Evolutionary conservation across 2,888 invertebrate genomes (phyloP).

Genomic region (Teleiodes luculella): DNA sequence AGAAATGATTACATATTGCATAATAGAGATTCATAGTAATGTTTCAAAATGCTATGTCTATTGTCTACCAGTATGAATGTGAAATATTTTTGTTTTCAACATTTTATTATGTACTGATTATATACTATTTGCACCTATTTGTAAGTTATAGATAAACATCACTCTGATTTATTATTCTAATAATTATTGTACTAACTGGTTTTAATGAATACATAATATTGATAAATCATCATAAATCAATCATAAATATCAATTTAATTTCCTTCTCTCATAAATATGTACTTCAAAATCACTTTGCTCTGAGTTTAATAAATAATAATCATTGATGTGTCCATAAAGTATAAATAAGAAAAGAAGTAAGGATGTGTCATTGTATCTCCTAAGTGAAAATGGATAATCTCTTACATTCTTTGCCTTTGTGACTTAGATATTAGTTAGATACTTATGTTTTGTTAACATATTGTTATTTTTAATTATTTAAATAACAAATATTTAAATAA

Average conservation of each 20-base stretch:
- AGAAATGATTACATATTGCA: background rate
- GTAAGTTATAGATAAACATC: background rate
- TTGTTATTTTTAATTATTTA: conserved; percentile 63
- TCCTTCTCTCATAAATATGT: too few relatives aligned
- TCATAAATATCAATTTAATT: background rate
- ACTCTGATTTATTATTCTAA: too few relatives aligned
- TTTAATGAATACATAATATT: background rate
- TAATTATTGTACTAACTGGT: too few relatives aligned
- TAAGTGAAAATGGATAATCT: conserved; percentile 4
- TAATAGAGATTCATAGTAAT: too few relatives aligned
- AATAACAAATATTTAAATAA: conserved; percentile 64
- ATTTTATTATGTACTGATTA: background rate
- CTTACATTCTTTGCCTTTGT: conserved; percentile 45
- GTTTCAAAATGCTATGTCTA: background rate
- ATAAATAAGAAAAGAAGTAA: too few relatives aligned
- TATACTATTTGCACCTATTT: background rate
- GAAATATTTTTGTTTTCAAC: too few relatives aligned
- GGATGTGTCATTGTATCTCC: conserved; percentile 1
- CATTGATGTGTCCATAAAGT: too few relatives aligned
- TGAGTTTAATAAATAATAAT: too few relatives aligned
- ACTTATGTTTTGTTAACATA: conserved; percentile 73
- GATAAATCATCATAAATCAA: too few relatives aligned
- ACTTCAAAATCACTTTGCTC: too few relatives aligned
- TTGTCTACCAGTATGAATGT: too few relatives aligned
- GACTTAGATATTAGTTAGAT: conserved; percentile 59